These are phyloP conservation scores for Tinamus major DNA, from an alignment of 2,797 vertebrate species.

Conservation along the genomic window DNA sequence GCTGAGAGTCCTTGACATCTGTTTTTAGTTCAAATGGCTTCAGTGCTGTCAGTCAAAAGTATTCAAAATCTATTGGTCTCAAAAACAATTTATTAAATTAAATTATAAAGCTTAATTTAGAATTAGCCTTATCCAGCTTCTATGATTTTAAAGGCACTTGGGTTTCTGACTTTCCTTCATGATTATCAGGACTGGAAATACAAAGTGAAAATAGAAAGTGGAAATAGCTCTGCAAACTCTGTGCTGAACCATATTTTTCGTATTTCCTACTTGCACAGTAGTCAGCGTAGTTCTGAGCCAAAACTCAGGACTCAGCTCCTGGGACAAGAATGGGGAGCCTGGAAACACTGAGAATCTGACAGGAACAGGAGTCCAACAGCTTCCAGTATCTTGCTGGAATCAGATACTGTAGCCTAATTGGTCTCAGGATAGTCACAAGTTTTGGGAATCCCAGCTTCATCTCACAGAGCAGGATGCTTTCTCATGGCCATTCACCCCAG, in stretches of 20 bases:
- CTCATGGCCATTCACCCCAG: neutral
- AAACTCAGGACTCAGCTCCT: neutral
- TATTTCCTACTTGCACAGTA: neutral
- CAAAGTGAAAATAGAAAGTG: too few species aligned
- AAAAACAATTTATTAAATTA: neutral
- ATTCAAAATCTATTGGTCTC: neutral
- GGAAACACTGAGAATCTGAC: neutral
- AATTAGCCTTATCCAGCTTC: neutral
- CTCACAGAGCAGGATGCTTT: neutral
- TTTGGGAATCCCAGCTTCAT: neutral
- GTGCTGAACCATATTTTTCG: neutral
- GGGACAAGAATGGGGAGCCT: neutral
- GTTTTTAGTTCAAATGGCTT: conserved; percentile 13
- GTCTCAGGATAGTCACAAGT: neutral
- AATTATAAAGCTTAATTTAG: neutral
- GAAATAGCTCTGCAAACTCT: neutral
- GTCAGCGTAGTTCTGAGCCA: neutral
- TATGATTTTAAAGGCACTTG: neutral
- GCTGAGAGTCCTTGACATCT: conserved; percentile 53
- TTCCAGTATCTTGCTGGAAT: neutral
- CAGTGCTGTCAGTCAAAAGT: neutral
- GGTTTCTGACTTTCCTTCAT: neutral
- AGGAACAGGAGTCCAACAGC: rapidly evolving
- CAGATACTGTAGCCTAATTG: neutral
- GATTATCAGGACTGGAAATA: neutral